Conservation (phyloP, 2,797 vertebrate genomes). For the Gambelia wislizenii region DNA sequence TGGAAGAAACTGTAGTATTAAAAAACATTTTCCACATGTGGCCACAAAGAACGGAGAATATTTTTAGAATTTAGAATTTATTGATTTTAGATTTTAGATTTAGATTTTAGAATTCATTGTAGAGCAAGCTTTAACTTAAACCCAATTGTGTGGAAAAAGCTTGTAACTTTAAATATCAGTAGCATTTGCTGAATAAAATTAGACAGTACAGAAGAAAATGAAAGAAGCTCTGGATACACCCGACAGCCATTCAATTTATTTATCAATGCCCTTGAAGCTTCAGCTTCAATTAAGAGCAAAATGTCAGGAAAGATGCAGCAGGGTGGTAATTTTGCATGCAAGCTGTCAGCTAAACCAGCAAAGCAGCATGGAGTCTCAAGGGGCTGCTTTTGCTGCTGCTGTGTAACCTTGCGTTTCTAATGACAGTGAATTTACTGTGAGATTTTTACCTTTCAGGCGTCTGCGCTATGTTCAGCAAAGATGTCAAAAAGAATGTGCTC, state of each 20-base stretch:
- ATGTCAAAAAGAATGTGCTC: conserved; percentile 2
- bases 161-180: not conserved
- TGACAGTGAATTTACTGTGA: not conserved
- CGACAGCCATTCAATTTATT: not conserved
- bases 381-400: not conserved
- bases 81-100: too few relatives aligned
- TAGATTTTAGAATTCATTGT: not conserved
- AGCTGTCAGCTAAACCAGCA: conserved; percentile 12
- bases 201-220: not conserved
- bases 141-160: not conserved
- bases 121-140: not conserved
- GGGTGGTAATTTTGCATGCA: conserved; percentile 15
- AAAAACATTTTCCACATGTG: not conserved
- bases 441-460: not conserved
- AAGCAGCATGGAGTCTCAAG: not conserved
- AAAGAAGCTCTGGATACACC: not conserved
- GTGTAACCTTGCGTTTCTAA: conserved; percentile 19
- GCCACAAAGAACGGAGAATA: not conserved
- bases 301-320: not conserved
- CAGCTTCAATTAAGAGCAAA: not conserved
- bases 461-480: not conserved
- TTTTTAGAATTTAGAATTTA: conserved; percentile 14
- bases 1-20: not conserved
- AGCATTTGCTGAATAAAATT: not conserved
- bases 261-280: conserved; percentile 10